phyloP scores from a whole-genome alignment of 2,113 vertebrate species.

The Sitta europaea region DNA sequence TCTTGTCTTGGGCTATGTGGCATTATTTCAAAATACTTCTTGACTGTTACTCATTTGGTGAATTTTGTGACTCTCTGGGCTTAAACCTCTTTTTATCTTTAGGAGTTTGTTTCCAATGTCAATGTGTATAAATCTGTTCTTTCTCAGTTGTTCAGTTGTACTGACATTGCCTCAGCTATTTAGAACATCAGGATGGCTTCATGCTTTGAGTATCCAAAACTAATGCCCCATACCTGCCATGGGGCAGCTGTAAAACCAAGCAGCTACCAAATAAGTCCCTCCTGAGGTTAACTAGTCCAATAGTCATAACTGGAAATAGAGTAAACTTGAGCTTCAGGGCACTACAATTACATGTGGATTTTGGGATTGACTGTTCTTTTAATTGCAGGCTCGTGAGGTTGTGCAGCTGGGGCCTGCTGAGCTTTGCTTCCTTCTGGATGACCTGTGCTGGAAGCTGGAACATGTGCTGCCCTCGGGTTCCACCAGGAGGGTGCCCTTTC shows the following conservation, averaged over 20 bases:
- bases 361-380: neutral
- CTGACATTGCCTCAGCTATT: neutral
- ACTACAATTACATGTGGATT: neutral
- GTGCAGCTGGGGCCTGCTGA: slow-evolving; percentile 88
- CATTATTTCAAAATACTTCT: neutral
- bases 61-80: neutral
- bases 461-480: slow-evolving; percentile 74
- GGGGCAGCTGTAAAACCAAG: neutral
- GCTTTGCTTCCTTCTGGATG: slow-evolving; percentile 90
- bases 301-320: neutral
- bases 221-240: neutral
- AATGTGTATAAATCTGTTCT: neutral
- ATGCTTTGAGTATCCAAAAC: neutral
- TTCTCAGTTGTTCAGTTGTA: neutral
- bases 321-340: neutral
- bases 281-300: neutral
- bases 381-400: slow-evolving; percentile 80
- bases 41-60: neutral
- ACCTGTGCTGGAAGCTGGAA: slow-evolving; percentile 89
- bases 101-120: neutral
- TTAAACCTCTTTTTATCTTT: neutral
- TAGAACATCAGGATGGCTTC: neutral
- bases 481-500: slow-evolving; percentile 79
- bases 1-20: neutral
- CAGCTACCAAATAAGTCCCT: neutral